Evolutionary conservation across 2,888 invertebrate genomes (phyloP).

Genomic region (Peribatodes rhomboidaria): DNA sequence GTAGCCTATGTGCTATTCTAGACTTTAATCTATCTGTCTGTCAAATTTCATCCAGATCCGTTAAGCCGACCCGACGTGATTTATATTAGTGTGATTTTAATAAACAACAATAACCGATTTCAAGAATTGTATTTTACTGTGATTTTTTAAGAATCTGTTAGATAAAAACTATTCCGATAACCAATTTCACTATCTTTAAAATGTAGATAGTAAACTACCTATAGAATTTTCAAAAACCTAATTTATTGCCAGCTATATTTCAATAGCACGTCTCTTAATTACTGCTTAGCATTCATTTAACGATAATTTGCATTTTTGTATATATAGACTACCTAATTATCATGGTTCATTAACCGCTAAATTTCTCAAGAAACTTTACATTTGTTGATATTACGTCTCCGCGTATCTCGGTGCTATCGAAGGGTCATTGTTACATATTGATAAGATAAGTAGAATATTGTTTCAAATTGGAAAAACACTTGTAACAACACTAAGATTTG

Average conservation of each 20-base stretch:
- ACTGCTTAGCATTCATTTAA: not conserved
- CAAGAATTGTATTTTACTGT: not conserved
- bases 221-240: not conserved
- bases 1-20: too few relatives aligned
- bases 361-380: slow-evolving; percentile 24
- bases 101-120: not conserved
- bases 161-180: too few relatives aligned
- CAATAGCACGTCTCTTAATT: not conserved
- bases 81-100: too few relatives aligned
- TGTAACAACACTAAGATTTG: not conserved
- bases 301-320: not conserved
- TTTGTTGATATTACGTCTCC: slow-evolving; percentile 35
- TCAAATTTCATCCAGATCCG: too few relatives aligned
- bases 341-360: slow-evolving; percentile 21
- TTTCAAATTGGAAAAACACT: slow-evolving; percentile 13
- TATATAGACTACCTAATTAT: slow-evolving; percentile 3
- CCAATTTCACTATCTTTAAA: too few relatives aligned
- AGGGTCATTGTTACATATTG: slow-evolving; percentile 62
- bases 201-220: too few relatives aligned
- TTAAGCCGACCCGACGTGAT: too few relatives aligned
- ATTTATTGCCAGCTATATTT: not conserved
- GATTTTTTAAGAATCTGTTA: not conserved
- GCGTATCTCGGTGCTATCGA: slow-evolving; percentile 51
- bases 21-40: too few relatives aligned
- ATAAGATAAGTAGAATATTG: slow-evolving; percentile 60